These are phyloP conservation scores for Tetragonula clypearis DNA, from an alignment of 1,140 invertebrate genomes.

Conservation along the genomic window DNA sequence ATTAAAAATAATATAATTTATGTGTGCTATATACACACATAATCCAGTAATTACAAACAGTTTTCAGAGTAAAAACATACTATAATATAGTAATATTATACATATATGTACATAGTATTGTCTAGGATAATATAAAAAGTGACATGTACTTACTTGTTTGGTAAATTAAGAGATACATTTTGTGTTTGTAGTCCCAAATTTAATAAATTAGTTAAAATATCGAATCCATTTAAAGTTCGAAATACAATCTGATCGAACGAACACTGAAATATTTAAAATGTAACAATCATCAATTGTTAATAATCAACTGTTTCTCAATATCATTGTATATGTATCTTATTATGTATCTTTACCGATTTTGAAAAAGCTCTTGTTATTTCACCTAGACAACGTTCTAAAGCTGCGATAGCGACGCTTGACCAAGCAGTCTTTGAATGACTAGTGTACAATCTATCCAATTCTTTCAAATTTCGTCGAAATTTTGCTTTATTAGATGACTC, in stretches of 20 bases:
- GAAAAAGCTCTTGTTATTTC: slow-evolving; percentile 85
- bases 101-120: too few relatives aligned
- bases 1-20: background rate
- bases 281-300: background rate
- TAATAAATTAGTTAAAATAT: slow-evolving; percentile 80
- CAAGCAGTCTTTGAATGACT: slow-evolving; percentile 83
- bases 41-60: background rate
- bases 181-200: slow-evolving; percentile 79
- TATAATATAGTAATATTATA: too few relatives aligned
- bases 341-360: slow-evolving; percentile 80
- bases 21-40: background rate
- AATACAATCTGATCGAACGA: slow-evolving; percentile 83
- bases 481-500: slow-evolving; percentile 84
- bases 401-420: slow-evolving; percentile 84
- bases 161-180: slow-evolving; percentile 79
- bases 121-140: background rate
- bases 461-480: slow-evolving; percentile 84
- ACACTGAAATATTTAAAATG: slow-evolving; percentile 69
- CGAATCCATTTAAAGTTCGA: slow-evolving; percentile 82
- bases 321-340: background rate
- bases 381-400: slow-evolving; percentile 84
- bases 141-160: slow-evolving; percentile 82
- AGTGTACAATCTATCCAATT: slow-evolving; percentile 84
- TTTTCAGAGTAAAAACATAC: background rate
- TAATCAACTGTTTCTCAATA: background rate